Conservation (phyloP, 2,797 vertebrate genomes). For the Manis javanica region DNA sequence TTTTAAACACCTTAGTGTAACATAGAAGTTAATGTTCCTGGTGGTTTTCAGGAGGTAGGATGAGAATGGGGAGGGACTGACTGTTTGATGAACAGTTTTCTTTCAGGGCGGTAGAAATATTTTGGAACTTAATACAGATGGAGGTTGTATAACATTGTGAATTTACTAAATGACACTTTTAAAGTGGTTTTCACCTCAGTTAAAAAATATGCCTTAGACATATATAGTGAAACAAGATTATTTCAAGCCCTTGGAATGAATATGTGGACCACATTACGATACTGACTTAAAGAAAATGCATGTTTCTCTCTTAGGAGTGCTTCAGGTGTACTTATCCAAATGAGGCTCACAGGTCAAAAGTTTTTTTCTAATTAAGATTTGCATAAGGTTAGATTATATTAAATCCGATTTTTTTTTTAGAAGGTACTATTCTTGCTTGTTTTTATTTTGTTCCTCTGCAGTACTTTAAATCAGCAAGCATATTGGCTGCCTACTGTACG, state of each 20-base stretch:
- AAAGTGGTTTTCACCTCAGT: conserved; percentile 24
- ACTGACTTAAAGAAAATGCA: conserved; percentile 3
- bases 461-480: neutral
- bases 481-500: neutral
- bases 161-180: conserved; percentile 15
- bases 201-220: neutral
- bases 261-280: neutral
- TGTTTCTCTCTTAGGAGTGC: neutral
- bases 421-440: neutral
- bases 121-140: conserved; percentile 35
- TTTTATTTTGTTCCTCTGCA: conserved; percentile 13
- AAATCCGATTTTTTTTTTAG: neutral
- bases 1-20: conserved; percentile 5
- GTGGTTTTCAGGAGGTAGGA: neutral
- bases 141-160: neutral
- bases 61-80: neutral
- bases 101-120: neutral
- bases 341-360: conserved; percentile 28
- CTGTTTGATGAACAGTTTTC: neutral
- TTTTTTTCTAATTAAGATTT: conserved; percentile 28
- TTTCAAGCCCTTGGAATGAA: conserved; percentile 25
- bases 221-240: neutral
- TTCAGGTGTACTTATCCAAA: neutral
- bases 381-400: neutral
- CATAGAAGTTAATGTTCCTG: conserved; percentile 39